These are phyloP conservation scores for Rhynchomys soricoides DNA, from an alignment of 2,113 vertebrate species.

Conservation along the genomic window DNA sequence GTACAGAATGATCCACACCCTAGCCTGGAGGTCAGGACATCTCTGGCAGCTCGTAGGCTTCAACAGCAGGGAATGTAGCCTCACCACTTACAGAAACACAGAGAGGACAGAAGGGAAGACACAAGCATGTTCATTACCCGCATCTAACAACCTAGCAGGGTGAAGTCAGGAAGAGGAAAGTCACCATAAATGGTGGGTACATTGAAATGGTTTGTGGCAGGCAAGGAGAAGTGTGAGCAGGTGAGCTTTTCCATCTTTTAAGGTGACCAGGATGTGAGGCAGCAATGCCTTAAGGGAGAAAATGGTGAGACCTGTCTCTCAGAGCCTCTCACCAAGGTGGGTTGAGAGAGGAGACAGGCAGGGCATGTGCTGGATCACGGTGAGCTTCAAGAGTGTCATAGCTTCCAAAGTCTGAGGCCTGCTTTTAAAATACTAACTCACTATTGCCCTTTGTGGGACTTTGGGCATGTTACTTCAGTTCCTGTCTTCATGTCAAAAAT, in stretches of 20 bases:
- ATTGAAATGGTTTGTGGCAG: background rate
- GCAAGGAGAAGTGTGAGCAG: background rate
- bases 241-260: background rate
- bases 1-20: background rate
- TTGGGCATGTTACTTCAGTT: background rate
- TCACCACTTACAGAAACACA: background rate
- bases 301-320: background rate
- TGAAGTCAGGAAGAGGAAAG: constrained; percentile 10
- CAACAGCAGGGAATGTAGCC: background rate
- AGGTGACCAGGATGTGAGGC: background rate
- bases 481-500: constrained; percentile 48
- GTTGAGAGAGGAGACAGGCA: background rate
- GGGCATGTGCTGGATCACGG: background rate
- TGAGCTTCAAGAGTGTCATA: background rate
- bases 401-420: background rate
- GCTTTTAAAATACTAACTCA: constrained; percentile 19
- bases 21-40: constrained; percentile 4
- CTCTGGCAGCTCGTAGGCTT: background rate
- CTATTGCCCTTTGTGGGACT: constrained; percentile 23
- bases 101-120: background rate
- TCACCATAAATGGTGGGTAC: background rate
- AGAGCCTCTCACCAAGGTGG: background rate
- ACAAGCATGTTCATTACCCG: background rate
- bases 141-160: background rate
- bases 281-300: background rate